A percentile compares a stretch with the other conserved stretches of the same genome.
These are phyloP conservation scores for Petrocephalus schoutedeni DNA, from an alignment of 2,797 vertebrate genomes.

Conservation along the genomic window DNA sequence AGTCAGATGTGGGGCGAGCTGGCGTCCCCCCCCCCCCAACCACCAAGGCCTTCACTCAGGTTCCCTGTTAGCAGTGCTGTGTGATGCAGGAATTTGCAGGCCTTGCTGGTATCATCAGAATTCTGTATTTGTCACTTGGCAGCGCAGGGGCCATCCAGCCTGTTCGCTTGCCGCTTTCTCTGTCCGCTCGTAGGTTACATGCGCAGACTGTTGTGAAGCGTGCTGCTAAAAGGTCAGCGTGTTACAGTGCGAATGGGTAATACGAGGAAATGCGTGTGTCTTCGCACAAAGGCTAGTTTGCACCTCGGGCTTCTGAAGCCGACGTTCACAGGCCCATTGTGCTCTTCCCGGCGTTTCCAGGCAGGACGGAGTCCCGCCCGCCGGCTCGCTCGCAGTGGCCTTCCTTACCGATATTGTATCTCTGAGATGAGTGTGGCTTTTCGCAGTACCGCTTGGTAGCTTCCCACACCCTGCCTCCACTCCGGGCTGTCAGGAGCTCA, in stretches of 20 bases:
- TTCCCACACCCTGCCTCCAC: not conserved
- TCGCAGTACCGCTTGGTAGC: not conserved
- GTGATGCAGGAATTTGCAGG: not conserved
- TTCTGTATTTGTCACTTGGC: not conserved
- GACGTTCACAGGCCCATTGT: not conserved
- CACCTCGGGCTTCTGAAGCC: not conserved
- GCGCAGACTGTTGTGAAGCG: not conserved
- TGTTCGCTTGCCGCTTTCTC: not conserved
- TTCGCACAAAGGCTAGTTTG: not conserved
- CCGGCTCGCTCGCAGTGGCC: not conserved
- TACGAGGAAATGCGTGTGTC: not conserved
- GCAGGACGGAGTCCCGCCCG: not conserved
- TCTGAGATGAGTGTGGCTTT: not conserved
- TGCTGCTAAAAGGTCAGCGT: not conserved
- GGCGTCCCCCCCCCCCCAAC: not conserved
- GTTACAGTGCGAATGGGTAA: not conserved
- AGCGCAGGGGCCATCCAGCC: not conserved
- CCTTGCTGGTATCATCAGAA: not conserved
- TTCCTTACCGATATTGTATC: not conserved
- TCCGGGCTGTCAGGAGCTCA: not conserved
- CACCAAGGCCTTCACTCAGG: not conserved
- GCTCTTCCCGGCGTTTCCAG: not conserved
- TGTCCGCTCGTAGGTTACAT: not conserved
- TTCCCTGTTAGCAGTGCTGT: not conserved
- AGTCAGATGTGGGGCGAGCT: slow-evolving; percentile 8